These are phyloP conservation scores for Platycheirus albimanus DNA, from an alignment of 2,888 invertebrate species.

Conservation along the genomic window DNA sequence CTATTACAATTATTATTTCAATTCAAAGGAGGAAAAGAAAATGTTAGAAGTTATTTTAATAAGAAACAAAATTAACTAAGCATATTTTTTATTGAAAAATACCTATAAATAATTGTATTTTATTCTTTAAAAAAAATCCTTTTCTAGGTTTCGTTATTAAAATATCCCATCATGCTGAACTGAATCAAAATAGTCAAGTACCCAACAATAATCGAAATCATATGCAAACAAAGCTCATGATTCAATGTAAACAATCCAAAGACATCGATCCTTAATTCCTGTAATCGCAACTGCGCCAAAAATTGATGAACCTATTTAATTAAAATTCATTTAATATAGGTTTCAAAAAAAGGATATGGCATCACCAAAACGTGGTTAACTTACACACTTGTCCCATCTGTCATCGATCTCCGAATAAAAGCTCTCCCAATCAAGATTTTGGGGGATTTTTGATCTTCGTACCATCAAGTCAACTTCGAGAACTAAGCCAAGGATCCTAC, in stretches of 20 bases:
- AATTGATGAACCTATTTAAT: constrained; percentile 5
- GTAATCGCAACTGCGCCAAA: background rate
- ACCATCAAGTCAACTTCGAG: constrained; percentile 77
- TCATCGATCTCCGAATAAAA: constrained; percentile 77
- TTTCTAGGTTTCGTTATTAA: background rate
- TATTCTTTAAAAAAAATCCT: no score
- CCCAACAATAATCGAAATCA: background rate
- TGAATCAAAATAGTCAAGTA: constrained; percentile 13
- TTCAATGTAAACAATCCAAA: constrained; percentile 12
- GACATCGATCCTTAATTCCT: background rate
- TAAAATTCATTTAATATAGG: no score
- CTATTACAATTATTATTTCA: no score
- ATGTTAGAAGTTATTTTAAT: no score
- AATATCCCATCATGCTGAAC: constrained; percentile 24
- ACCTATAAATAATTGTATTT: no score
- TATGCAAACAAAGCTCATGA: background rate
- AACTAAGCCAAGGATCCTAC: constrained; percentile 76
- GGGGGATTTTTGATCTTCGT: constrained; percentile 75
- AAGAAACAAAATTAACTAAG: no score
- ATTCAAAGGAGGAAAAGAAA: no score
- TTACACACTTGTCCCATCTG: constrained; percentile 79
- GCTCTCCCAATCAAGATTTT: constrained; percentile 76
- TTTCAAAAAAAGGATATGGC: no score
- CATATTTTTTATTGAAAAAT: no score
- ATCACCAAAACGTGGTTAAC: constrained; percentile 53